Evolutionary conservation across 1,140 invertebrate species (phyloP).

Genomic region (Lepidotrigona ventralis): DNA sequence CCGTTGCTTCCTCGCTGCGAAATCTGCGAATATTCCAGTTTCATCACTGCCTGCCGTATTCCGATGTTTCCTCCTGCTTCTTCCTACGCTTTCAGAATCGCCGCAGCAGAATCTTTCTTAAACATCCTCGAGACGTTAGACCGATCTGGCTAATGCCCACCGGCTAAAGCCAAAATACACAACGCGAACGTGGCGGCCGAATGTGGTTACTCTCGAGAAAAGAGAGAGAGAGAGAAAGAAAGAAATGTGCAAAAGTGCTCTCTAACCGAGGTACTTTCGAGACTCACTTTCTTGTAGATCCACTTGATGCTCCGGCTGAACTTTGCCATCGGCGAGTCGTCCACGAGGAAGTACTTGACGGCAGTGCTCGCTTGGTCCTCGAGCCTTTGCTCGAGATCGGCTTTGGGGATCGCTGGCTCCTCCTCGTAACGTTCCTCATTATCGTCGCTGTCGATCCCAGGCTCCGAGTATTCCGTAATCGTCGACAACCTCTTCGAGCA

Average conservation of each 20-base stretch:
- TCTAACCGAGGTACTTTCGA: constrained; percentile 3
- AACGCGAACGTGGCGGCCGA: background rate
- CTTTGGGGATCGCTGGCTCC: constrained; percentile 24
- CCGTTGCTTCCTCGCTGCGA: background rate
- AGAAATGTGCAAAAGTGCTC: background rate
- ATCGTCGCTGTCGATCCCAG: constrained; percentile 48
- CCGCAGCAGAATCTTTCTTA: background rate
- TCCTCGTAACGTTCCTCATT: background rate
- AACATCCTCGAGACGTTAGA: background rate
- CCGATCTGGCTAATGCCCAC: background rate
- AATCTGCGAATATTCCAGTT: background rate
- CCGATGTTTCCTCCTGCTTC: background rate
- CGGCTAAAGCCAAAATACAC: background rate
- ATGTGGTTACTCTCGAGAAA: too few relatives aligned
- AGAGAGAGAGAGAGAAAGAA: background rate
- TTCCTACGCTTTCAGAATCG: background rate
- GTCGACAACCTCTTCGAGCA: constrained; percentile 66
- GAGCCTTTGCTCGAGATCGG: constrained; percentile 44
- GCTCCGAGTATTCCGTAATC: constrained; percentile 66
- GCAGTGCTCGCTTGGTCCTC: constrained; percentile 49
- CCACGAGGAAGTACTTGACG: constrained; percentile 70
- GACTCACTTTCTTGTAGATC: constrained; percentile 74
- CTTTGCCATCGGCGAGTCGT: constrained; percentile 72
- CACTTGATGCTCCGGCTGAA: constrained; percentile 71
- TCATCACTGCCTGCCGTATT: too few relatives aligned